These are phyloP conservation scores for Cynodonichthys magdalenae DNA, from an alignment of 2,797 vertebrate genomes.

Conservation along the genomic window DNA sequence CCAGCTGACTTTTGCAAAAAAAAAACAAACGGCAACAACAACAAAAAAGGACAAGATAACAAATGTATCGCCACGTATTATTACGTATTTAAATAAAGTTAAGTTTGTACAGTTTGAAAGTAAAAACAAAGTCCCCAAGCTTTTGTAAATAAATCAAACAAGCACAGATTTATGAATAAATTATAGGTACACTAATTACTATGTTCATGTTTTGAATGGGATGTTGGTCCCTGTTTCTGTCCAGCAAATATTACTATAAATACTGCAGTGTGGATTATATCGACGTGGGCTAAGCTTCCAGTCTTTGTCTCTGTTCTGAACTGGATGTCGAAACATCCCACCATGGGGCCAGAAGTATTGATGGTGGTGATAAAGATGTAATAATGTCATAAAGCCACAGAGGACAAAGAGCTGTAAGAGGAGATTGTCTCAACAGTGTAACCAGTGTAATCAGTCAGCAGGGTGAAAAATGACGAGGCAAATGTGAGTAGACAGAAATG, in stretches of 20 bases:
- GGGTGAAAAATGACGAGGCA: conserved; percentile 67
- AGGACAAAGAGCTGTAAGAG: conserved; percentile 68
- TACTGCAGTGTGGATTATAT: conserved; percentile 20
- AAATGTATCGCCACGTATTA: no score
- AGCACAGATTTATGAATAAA: conserved; percentile 68
- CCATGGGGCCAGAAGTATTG: conserved; percentile 62
- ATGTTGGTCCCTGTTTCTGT: conserved; percentile 27
- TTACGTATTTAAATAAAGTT: conserved; percentile 3
- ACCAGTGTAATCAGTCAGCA: conserved; percentile 68
- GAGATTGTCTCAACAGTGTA: conserved; percentile 66
- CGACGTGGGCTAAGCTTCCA: conserved; percentile 35
- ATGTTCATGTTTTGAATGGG: conserved; percentile 21
- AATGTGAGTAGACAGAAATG: conserved; percentile 65
- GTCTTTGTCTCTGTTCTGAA: conserved; percentile 43
- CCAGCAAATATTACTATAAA: conserved; percentile 17
- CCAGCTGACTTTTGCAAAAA: no score
- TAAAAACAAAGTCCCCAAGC: conserved; percentile 66
- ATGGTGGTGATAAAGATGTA: conserved; percentile 76
- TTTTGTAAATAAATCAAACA: conserved; percentile 69
- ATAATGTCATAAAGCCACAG: conserved; percentile 72
- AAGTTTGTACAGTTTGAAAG: conserved; percentile 64
- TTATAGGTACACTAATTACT: conserved; percentile 16
- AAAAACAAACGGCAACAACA: conserved; percentile 10
- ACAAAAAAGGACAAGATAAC: conserved; percentile 26
- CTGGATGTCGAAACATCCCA: conserved; percentile 45